Evolutionary conservation across 2,888 invertebrate genomes (phyloP), one percentile per base, ranked within the genome.

Genomic region (Mesoligia furuncula): DNA sequence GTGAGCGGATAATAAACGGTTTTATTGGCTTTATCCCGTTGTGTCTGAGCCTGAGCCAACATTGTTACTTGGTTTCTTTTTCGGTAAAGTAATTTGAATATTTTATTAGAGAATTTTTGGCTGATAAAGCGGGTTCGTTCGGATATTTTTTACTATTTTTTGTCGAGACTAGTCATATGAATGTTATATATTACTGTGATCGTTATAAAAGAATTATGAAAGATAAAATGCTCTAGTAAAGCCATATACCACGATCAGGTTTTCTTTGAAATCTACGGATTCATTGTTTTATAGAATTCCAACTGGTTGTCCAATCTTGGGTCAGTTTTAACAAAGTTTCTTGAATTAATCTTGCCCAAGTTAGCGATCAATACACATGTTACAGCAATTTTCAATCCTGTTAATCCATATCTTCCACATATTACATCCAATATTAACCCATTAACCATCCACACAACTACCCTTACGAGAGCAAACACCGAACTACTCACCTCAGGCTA

Each of bases 1-100:
- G 93, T 93, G 92, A 90, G 88, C 84, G 92, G 92, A 93, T 94
- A 93, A 95, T 94, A 95, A 95, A 94, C 93, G 90, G 91, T 93
- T 95, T 94, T 95, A 95, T 95, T 95, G 93, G 93, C 93, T 93
- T 94, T 92, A 90, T 90, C 88, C 91, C 90, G 89, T 87, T 90
- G 91, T 87, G 86, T 85, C 87, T 86, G 87, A 83, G 87, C 83
- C 86, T 85, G 90, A 90, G 92, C 93, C 93, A 93, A 92, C 91
- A 88, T 88, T 90, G 89, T 90, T 90, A 89, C 87, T 85, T 77
- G 90, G 88, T 91, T 91, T 91, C 90, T 91, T 91, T 91, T 87
- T 88, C 81, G 85, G 84, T 90, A 89, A 90, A 89, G 89, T 88
- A 89, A 90, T 91, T 90, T 90, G 89, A 91, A 92, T 92, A 89